Evolutionary conservation across 1,140 invertebrate genomes (phyloP).

Genomic region (Choristoneura fumiferana): DNA sequence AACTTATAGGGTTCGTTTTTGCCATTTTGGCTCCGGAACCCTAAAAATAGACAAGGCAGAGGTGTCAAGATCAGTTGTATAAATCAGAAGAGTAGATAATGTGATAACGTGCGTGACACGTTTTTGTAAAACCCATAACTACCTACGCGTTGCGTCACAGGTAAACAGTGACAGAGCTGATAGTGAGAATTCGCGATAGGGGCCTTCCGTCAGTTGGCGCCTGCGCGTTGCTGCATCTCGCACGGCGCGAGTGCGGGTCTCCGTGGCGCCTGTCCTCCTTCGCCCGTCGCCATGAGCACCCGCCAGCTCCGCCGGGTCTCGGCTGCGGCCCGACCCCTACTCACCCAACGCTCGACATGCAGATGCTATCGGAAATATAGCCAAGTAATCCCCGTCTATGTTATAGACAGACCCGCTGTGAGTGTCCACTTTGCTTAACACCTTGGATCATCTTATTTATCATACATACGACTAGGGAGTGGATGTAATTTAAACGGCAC

Average conservation of each 20-base stretch:
- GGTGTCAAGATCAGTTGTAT: neutral
- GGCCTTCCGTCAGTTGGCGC: conserved; percentile 55
- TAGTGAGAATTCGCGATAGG: conserved; percentile 31
- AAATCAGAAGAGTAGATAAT: conserved; percentile 7
- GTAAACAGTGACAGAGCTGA: conserved; percentile 49
- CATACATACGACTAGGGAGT: too few relatives aligned
- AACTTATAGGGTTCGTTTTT: too few relatives aligned
- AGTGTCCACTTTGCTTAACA: conserved; percentile 48
- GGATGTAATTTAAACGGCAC: neutral
- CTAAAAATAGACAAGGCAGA: neutral
- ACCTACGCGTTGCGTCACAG: conserved; percentile 37
- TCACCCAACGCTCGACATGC: conserved; percentile 37
- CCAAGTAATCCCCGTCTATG: conserved; percentile 71
- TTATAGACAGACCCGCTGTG: conserved; percentile 62
- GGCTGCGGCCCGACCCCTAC: conserved; percentile 35
- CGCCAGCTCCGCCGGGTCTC: conserved; percentile 56
- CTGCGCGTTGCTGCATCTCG: conserved; percentile 49
- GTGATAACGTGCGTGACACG: conserved; percentile 14
- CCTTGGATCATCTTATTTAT: conserved; percentile 1
- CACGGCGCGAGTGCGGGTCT: conserved; percentile 36
- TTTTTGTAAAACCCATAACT: neutral
- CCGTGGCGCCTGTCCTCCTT: conserved; percentile 20
- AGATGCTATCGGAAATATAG: conserved; percentile 58
- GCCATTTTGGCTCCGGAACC: too few relatives aligned
- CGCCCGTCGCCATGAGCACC: conserved; percentile 48